Conservation (phyloP, 2,888 invertebrate species). For the Hyposoter didymator region DNA sequence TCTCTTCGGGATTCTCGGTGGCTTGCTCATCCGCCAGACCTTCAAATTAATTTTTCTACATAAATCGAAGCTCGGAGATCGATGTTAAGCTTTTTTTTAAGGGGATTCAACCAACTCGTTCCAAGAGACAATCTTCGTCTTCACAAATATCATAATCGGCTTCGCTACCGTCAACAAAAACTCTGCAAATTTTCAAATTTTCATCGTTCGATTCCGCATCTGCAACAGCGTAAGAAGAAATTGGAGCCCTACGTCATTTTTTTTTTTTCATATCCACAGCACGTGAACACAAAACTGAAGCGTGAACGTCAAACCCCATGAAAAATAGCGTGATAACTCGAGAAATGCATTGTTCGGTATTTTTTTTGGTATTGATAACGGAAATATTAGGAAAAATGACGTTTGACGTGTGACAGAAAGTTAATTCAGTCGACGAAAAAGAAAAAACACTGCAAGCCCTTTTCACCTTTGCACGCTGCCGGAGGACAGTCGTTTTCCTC, state of each 20-base stretch:
- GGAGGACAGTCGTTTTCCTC: constrained; percentile 7
- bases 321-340: neutral
- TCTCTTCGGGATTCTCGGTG: constrained; percentile 61
- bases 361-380: neutral
- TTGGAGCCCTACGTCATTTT: neutral
- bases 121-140: constrained; percentile 68
- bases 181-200: constrained; percentile 24
- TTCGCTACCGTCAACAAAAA: constrained; percentile 71
- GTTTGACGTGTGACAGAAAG: neutral
- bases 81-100: neutral
- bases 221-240: constrained; percentile 6
- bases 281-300: no score
- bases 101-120: constrained; percentile 60
- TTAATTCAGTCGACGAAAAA: neutral
- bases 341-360: neutral
- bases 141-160: constrained; percentile 66
- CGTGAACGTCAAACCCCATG: neutral
- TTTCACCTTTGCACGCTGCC: constrained; percentile 4
- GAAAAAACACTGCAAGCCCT: constrained; percentile 8
- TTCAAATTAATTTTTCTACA: constrained; percentile 22
- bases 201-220: neutral
- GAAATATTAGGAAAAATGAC: neutral
- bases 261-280: no score
- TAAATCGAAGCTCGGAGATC: neutral
- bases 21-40: constrained; percentile 69